These are phyloP conservation scores for Brassicogethes aeneus DNA, from an alignment of 2,888 invertebrate species.

Conservation along the genomic window DNA sequence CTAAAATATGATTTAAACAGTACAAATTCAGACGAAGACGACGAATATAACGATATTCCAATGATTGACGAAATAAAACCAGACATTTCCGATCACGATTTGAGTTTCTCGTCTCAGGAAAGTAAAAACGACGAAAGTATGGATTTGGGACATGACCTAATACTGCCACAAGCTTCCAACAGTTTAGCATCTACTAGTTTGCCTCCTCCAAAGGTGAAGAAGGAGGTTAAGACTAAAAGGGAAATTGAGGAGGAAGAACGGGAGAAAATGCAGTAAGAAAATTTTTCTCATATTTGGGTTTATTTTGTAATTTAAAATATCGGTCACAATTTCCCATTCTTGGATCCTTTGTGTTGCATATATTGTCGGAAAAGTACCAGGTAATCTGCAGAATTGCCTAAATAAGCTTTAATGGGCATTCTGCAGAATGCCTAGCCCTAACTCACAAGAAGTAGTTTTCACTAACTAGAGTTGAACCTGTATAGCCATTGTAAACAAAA, in stretches of 20 bases:
- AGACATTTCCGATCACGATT: slow-evolving; percentile 10
- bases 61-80: slow-evolving; percentile 29
- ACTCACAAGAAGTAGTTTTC: too few species aligned
- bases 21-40: slow-evolving; percentile 32
- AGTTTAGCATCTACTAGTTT: slow-evolving; percentile 10
- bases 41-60: slow-evolving; percentile 28
- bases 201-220: slow-evolving; percentile 41
- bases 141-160: slow-evolving; percentile 32
- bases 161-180: slow-evolving; percentile 34
- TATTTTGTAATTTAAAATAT: too few species aligned
- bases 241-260: slow-evolving; percentile 90
- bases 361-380: too few species aligned
- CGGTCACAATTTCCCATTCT: too few species aligned
- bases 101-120: slow-evolving; percentile 8
- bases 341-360: too few species aligned
- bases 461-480: too few species aligned
- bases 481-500: too few species aligned
- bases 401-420: too few species aligned
- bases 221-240: slow-evolving; percentile 65
- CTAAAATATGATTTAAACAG: slow-evolving; percentile 31
- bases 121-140: slow-evolving; percentile 17
- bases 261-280: slow-evolving; percentile 83
- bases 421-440: too few species aligned
- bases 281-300: too few species aligned
- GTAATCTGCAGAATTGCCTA: too few species aligned